Evolutionary conservation across 2,888 invertebrate genomes (phyloP).

Genomic region (Formica aserva): DNA sequence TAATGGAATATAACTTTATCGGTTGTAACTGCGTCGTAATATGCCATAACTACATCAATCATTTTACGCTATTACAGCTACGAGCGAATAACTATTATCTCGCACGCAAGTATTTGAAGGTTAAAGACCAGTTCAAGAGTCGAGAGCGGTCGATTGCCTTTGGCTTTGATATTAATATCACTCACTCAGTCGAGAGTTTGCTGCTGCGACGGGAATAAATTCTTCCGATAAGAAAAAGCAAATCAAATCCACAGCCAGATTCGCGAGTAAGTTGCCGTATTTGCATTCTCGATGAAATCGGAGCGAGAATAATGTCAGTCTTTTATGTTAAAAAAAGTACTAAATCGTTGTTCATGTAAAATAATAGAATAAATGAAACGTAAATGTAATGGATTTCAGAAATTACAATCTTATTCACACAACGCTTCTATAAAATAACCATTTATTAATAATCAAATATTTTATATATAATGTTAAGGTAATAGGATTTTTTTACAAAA

Average conservation of each 20-base stretch:
- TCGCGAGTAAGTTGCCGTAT: background rate
- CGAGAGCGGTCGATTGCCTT: conserved; percentile 39
- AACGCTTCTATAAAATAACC: background rate
- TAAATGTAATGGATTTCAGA: background rate
- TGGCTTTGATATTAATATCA: conserved; percentile 54
- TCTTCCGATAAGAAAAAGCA: conserved; percentile 36
- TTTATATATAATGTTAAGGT: background rate
- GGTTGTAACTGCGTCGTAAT: conserved; percentile 23
- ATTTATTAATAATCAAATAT: background rate
- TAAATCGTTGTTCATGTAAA: background rate
- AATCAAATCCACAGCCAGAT: conserved; percentile 21
- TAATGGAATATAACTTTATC: conserved; percentile 49
- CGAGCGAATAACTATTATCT: conserved; percentile 51
- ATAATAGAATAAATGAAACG: background rate
- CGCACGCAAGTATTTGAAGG: conserved; percentile 26
- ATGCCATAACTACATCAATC: conserved; percentile 46
- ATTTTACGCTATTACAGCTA: conserved; percentile 36
- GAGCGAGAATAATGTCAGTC: conserved; percentile 29
- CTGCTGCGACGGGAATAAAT: conserved; percentile 48
- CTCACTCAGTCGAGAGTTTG: conserved; percentile 33
- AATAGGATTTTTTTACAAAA: background rate
- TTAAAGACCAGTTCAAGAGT: conserved; percentile 34
- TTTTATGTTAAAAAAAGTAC: background rate
- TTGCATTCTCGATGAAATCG: background rate
- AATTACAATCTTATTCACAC: background rate